These are phyloP conservation scores for Numenius phaeopus DNA, from an alignment of 2,797 vertebrate species.

Conservation along the genomic window DNA sequence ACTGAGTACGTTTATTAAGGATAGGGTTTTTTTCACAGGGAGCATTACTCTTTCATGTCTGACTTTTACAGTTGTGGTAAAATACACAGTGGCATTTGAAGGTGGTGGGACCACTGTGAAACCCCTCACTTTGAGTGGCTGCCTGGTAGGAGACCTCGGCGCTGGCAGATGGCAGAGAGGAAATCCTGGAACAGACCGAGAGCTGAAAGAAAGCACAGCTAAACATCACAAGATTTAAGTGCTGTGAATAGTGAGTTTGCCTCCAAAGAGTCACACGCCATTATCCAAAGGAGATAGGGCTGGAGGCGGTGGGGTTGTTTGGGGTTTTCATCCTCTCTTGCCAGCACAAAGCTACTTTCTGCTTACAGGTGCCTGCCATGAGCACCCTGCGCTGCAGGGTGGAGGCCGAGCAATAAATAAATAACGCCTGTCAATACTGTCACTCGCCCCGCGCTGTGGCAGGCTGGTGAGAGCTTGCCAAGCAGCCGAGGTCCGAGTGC, in stretches of 20 bases:
- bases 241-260: slow-evolving; percentile 12
- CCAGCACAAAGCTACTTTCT: not conserved
- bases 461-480: not conserved
- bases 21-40: not conserved
- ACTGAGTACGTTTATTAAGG: not conserved
- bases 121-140: not conserved
- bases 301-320: not conserved
- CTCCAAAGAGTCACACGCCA: not conserved
- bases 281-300: not conserved
- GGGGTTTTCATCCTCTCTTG: not conserved
- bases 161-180: not conserved
- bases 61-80: slow-evolving; percentile 2
- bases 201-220: not conserved
- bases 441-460: not conserved
- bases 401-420: not conserved
- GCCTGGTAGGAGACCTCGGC: slow-evolving; percentile 25
- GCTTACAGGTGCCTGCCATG: not conserved
- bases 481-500: not conserved
- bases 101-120: not conserved
- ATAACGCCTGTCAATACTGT: not conserved
- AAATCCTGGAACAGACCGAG: not conserved
- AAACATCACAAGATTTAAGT: not conserved
- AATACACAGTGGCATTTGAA: not conserved
- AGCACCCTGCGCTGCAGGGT: not conserved
- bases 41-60: not conserved